These are phyloP conservation scores for Parnassius glacialis DNA, from an alignment of 2,888 invertebrate genomes.

Conservation along the genomic window DNA sequence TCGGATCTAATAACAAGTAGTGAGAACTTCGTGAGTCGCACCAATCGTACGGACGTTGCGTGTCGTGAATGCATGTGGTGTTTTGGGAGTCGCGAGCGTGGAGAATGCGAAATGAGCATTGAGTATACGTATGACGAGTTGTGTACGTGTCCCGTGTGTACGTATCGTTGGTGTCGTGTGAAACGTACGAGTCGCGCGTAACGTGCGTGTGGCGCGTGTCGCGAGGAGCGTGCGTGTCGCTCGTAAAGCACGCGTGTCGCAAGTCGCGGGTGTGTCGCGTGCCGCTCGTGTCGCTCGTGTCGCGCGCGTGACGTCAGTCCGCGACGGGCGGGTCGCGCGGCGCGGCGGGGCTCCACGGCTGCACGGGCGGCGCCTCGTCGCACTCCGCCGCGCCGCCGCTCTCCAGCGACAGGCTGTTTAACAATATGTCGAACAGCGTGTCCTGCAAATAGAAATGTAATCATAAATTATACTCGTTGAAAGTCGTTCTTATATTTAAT, in stretches of 20 bases:
- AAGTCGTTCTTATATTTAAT: too few relatives aligned
- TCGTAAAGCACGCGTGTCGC: constrained; percentile 7
- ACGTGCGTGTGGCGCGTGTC: not conserved
- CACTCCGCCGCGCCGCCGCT: constrained; percentile 35
- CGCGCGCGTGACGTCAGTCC: constrained; percentile 26
- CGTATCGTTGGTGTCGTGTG: not conserved
- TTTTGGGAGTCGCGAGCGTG: not conserved
- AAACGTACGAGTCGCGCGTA: constrained; percentile 24
- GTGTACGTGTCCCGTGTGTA: not conserved
- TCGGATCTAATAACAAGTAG: not conserved
- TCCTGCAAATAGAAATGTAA: constrained; percentile 45
- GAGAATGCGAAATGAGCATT: not conserved
- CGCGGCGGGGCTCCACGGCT: constrained; percentile 60
- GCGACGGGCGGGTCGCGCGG: constrained; percentile 32
- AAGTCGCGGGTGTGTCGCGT: constrained; percentile 3
- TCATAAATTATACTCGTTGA: too few relatives aligned
- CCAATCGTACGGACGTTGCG: not conserved
- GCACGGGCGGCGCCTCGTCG: constrained; percentile 53
- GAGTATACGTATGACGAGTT: not conserved
- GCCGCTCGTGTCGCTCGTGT: constrained; percentile 27
- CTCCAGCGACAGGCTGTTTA: constrained; percentile 64
- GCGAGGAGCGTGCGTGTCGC: constrained; percentile 25
- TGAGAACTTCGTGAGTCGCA: not conserved
- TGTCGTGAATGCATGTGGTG: not conserved
- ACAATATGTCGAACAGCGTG: constrained; percentile 69